These are phyloP conservation scores for Hydrolagus affinis DNA, from an alignment of 2,113 vertebrate genomes.

Conservation along the genomic window DNA sequence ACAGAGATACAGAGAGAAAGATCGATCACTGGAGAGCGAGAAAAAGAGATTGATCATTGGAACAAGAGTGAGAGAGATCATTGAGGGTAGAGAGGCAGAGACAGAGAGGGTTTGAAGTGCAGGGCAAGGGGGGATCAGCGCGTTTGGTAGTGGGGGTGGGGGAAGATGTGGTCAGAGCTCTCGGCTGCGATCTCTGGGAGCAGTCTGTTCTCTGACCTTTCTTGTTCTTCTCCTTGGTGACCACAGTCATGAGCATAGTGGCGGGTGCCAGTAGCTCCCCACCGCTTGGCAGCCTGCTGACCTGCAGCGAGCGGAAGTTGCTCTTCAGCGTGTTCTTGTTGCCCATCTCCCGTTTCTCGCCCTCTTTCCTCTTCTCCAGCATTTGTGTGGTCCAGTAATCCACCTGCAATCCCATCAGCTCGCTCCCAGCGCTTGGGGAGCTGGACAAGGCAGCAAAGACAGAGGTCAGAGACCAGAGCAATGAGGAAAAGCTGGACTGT, in stretches of 20 bases:
- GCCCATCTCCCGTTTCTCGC: constrained; percentile 64
- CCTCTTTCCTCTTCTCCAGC: constrained; percentile 66
- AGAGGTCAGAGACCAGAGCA: no score
- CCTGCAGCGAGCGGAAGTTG: constrained; percentile 85
- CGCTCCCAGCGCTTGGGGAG: constrained; percentile 62
- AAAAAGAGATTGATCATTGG: no score
- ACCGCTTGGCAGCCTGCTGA: constrained; percentile 70
- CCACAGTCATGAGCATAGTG: constrained; percentile 88
- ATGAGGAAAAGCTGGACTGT: no score
- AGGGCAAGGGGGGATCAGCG: no score
- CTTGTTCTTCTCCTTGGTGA: constrained; percentile 88
- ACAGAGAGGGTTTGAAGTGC: no score
- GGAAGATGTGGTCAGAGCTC: no score
- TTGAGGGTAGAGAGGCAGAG: no score
- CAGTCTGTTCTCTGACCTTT: constrained; percentile 52
- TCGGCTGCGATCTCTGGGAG: no score
- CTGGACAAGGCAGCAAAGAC: constrained; percentile 39
- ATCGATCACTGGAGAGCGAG: neutral
- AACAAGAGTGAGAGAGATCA: no score
- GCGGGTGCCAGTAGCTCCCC: constrained; percentile 71
- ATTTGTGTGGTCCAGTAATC: constrained; percentile 83
- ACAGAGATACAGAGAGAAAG: neutral
- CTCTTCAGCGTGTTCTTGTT: constrained; percentile 69
- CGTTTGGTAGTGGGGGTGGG: neutral
- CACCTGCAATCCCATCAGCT: constrained; percentile 87